phyloP scores from a whole-genome alignment of 2,113 vertebrate genomes.

The Pachycephala philippinensis region DNA sequence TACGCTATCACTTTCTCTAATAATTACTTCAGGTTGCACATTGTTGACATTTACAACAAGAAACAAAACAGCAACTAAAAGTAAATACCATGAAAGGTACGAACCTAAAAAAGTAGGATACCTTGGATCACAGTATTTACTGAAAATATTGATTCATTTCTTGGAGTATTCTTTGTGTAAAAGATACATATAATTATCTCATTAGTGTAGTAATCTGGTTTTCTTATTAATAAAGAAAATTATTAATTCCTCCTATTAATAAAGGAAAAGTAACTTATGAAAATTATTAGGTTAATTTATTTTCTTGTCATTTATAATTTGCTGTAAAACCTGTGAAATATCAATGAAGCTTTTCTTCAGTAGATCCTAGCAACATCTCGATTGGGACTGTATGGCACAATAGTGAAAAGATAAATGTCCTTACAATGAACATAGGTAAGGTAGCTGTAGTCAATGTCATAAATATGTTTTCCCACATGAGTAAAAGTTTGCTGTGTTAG shows the following conservation, averaged over 20 bases:
- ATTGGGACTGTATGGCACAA: not conserved
- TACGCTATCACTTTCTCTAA: not conserved
- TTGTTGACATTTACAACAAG: slow-evolving; percentile 35
- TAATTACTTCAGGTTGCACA: slow-evolving; percentile 37
- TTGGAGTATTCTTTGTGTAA: not conserved
- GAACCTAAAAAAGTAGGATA: slow-evolving; percentile 9
- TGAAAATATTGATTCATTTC: slow-evolving; percentile 25
- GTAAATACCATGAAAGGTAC: not conserved
- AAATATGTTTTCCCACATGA: not conserved
- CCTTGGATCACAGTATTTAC: slow-evolving; percentile 7
- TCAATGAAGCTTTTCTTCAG: not conserved
- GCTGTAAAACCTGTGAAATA: not conserved
- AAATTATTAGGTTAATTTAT: not conserved
- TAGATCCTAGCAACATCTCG: not conserved
- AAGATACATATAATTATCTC: not conserved
- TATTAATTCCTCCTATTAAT: slow-evolving; percentile 33
- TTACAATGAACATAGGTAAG: not conserved
- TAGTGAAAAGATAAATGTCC: not conserved
- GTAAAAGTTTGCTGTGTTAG: not conserved
- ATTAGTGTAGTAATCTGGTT: not conserved
- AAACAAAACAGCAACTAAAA: slow-evolving; percentile 44
- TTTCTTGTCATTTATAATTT: slow-evolving; percentile 3
- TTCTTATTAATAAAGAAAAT: slow-evolving; percentile 29
- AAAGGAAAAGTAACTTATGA: not conserved
- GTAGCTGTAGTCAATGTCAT: not conserved